phyloP scores from a whole-genome alignment of 2,888 invertebrate species.

The Pandemis cinnamomeana region DNA sequence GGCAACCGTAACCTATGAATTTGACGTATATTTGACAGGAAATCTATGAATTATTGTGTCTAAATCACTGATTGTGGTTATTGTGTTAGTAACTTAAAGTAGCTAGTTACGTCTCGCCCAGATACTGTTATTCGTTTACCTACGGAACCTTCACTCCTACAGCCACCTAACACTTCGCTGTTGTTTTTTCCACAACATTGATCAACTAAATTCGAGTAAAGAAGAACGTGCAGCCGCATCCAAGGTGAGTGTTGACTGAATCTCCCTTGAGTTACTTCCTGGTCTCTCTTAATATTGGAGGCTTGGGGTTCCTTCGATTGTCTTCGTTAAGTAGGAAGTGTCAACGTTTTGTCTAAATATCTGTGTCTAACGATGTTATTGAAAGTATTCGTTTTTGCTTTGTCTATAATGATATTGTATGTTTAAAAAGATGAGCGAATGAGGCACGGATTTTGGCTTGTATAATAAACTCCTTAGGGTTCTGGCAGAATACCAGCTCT shows the following conservation, averaged over 20 bases:
- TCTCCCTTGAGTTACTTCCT: slow-evolving; percentile 39
- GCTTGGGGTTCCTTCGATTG: slow-evolving; percentile 39
- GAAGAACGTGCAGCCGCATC: slow-evolving; percentile 38
- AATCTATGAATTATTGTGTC: too few relatives aligned
- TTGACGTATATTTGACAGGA: too few relatives aligned
- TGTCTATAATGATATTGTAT: background rate
- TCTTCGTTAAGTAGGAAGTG: slow-evolving; percentile 29
- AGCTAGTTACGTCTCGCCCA: too few relatives aligned
- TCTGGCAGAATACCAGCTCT: too few relatives aligned
- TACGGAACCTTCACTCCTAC: slow-evolving; percentile 13
- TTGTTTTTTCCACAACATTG: slow-evolving; percentile 36
- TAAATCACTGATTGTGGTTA: too few relatives aligned
- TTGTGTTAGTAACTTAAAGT: too few relatives aligned
- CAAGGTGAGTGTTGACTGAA: slow-evolving; percentile 39
- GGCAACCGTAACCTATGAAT: too few relatives aligned
- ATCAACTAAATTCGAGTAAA: slow-evolving; percentile 40
- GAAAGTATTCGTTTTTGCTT: background rate
- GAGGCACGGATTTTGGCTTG: too few relatives aligned
- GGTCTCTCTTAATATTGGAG: slow-evolving; percentile 5
- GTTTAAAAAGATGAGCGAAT: background rate
- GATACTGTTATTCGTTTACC: background rate
- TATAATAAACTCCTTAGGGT: too few relatives aligned
- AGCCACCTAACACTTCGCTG: slow-evolving; percentile 7
- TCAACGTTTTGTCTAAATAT: slow-evolving; percentile 24
- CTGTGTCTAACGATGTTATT: background rate